phyloP scores from a whole-genome alignment of 1,140 invertebrate genomes.

The Pseudomyrmex cubaensis region DNA sequence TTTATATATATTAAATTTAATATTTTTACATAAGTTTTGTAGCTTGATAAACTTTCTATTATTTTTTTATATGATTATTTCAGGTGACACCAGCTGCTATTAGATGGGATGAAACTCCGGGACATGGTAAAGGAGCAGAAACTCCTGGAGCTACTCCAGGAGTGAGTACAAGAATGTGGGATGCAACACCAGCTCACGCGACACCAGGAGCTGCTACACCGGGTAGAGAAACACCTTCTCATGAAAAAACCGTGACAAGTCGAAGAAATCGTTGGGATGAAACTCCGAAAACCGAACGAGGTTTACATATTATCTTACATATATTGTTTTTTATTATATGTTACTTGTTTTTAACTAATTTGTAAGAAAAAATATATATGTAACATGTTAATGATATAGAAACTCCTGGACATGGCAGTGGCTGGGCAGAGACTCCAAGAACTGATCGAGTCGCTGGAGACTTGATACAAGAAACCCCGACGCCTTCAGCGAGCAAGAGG shows the following conservation, averaged over 20 bases:
- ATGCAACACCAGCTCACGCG: constrained; percentile 95
- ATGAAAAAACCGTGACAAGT: constrained; percentile 91
- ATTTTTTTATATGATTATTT: constrained; percentile 61
- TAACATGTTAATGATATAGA: constrained; percentile 85
- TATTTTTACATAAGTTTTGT: too few relatives aligned
- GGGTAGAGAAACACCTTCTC: constrained; percentile 94
- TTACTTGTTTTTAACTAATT: constrained; percentile 29
- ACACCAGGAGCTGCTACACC: constrained; percentile 96
- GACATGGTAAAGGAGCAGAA: constrained; percentile 93
- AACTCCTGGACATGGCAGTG: constrained; percentile 96
- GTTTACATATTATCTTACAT: constrained; percentile 79
- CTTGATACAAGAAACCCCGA: constrained; percentile 95
- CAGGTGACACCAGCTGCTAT: constrained; percentile 92
- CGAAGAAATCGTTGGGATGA: constrained; percentile 99
- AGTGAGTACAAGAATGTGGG: constrained; percentile 96
- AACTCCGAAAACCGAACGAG: constrained; percentile 98
- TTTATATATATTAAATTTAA: too few relatives aligned
- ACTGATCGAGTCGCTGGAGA: constrained; percentile 94
- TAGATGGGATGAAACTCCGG: constrained; percentile 99
- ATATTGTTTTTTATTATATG: constrained; percentile 21
- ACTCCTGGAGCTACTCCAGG: constrained; percentile 97
- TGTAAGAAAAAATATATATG: constrained; percentile 16
- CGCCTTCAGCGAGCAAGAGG: constrained; percentile 96
- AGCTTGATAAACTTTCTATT: constrained; percentile 2
- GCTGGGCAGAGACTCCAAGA: constrained; percentile 99